Evolutionary conservation across 1,140 invertebrate species (phyloP).

Genomic region (Anoplolepis gracilipes): DNA sequence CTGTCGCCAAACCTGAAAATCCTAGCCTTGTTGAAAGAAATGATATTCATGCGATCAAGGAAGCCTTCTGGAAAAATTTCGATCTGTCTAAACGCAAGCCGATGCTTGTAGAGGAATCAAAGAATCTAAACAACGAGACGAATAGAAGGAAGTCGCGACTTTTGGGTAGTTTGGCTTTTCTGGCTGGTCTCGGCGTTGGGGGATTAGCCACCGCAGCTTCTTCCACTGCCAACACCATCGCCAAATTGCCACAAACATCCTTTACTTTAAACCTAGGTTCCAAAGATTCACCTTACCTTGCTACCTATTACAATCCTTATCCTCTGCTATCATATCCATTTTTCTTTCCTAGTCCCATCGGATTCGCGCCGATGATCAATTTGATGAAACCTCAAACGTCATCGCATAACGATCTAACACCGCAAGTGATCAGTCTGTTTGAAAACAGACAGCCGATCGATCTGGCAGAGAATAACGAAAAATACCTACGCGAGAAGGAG

Average conservation of each 20-base stretch:
- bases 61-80: background rate
- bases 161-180: constrained; percentile 78
- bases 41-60: background rate
- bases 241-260: constrained; percentile 31
- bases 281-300: constrained; percentile 70
- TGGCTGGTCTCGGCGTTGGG: constrained; percentile 78
- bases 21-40: background rate
- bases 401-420: background rate
- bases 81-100: background rate
- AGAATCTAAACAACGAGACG: background rate
- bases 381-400: constrained; percentile 39
- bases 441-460: constrained; percentile 14
- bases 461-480: constrained; percentile 57
- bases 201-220: constrained; percentile 66
- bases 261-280: constrained; percentile 52
- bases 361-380: constrained; percentile 48
- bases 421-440: constrained; percentile 27
- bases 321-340: constrained; percentile 60
- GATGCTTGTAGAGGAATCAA: background rate
- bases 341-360: constrained; percentile 31
- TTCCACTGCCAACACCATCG: constrained; percentile 38
- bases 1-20: background rate
- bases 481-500: constrained; percentile 56
- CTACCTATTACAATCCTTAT: constrained; percentile 77
- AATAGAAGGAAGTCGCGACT: constrained; percentile 69